A percentile compares a stretch with the other conserved stretches of the same genome.
These are phyloP conservation scores for Drosophila formosana DNA, from an alignment of 2,888 invertebrate genomes.

Conservation along the genomic window DNA sequence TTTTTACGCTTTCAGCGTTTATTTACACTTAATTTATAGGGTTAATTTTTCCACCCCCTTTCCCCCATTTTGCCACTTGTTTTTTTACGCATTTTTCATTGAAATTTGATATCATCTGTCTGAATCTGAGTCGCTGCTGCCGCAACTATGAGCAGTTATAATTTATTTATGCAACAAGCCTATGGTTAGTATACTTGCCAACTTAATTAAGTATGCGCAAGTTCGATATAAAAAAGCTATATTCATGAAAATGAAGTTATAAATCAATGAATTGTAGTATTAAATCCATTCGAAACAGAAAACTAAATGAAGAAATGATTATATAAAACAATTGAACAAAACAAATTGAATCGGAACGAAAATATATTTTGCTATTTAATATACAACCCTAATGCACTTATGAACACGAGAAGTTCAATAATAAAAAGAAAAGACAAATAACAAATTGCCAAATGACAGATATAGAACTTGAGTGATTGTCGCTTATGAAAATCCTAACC, in stretches of 20 bases:
- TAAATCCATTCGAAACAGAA: no score
- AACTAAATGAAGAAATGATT: no score
- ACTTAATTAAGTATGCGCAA: not conserved
- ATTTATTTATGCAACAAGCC: slow-evolving; percentile 82
- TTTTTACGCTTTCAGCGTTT: slow-evolving; percentile 27
- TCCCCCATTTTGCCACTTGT: slow-evolving; percentile 30
- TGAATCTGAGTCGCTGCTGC: slow-evolving; percentile 78
- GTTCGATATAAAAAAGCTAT: no score
- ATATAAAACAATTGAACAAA: no score
- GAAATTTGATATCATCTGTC: slow-evolving; percentile 28
- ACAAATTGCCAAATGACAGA: not conserved
- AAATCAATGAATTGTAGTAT: no score
- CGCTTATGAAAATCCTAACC: not conserved
- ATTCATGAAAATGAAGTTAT: no score
- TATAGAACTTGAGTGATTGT: not conserved
- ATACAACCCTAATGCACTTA: no score
- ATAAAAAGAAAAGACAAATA: no score
- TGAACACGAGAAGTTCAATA: no score
- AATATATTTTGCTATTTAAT: no score
- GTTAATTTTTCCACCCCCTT: slow-evolving; percentile 22
- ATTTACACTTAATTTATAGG: slow-evolving; percentile 29
- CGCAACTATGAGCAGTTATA: slow-evolving; percentile 84
- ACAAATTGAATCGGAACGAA: no score
- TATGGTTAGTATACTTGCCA: slow-evolving; percentile 83
- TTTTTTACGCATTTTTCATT: slow-evolving; percentile 24